These are phyloP conservation scores for Ptychadena robeensis DNA, from an alignment of 2,797 vertebrate species.

Conservation along the genomic window DNA sequence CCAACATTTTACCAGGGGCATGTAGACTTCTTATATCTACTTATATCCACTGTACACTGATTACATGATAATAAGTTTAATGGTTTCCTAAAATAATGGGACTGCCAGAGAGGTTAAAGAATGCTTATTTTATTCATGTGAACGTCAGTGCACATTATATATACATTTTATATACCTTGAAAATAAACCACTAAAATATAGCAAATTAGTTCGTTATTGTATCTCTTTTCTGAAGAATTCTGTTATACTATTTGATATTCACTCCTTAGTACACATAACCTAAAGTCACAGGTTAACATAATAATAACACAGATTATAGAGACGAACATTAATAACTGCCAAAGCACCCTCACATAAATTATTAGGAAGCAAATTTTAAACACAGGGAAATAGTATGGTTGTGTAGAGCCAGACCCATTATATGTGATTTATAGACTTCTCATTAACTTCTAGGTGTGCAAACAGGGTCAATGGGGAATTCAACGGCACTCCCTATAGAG, in stretches of 20 bases:
- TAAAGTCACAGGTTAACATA: slow-evolving; percentile 1
- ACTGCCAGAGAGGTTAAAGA: too few relatives aligned
- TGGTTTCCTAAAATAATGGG: too few relatives aligned
- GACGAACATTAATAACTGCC: slow-evolving; percentile 25
- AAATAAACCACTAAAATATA: too few relatives aligned
- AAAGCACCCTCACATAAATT: slow-evolving; percentile 10
- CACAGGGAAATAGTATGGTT: not conserved
- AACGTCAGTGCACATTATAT: too few relatives aligned
- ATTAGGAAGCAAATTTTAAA: not conserved
- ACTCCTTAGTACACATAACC: not conserved
- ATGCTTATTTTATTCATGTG: too few relatives aligned
- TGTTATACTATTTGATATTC: not conserved
- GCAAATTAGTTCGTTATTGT: too few relatives aligned
- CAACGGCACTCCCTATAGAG: slow-evolving; percentile 9
- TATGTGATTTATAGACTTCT: slow-evolving; percentile 17
- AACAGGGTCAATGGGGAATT: slow-evolving; percentile 12
- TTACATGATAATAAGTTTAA: too few relatives aligned
- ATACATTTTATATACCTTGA: too few relatives aligned
- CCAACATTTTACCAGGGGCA: too few relatives aligned
- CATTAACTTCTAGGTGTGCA: slow-evolving; percentile 1
- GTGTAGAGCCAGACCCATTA: not conserved
- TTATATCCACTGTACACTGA: too few relatives aligned
- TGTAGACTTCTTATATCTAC: too few relatives aligned
- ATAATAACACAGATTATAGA: not conserved
- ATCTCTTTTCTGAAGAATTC: not conserved